These are phyloP conservation scores for Silurus glanis DNA, from an alignment of 2,113 vertebrate genomes.

Conservation along the genomic window DNA sequence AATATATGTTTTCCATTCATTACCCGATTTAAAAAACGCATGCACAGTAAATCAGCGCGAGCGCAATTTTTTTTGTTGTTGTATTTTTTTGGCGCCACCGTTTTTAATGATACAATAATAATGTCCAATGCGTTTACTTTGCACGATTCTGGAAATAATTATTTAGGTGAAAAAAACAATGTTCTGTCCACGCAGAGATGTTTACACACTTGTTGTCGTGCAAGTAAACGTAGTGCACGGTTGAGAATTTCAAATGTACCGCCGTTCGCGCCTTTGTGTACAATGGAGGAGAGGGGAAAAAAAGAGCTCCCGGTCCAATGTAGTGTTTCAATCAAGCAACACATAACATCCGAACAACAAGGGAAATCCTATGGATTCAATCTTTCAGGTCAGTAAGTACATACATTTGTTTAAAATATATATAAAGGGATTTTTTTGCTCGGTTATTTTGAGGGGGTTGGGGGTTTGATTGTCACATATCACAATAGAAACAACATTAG, in stretches of 20 bases:
- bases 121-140: background rate
- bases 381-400: accelerated
- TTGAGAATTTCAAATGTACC: slow-evolving; percentile 67
- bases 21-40: background rate
- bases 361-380: slow-evolving; percentile 21
- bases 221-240: background rate
- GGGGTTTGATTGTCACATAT: background rate
- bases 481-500: slow-evolving; percentile 21
- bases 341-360: background rate
- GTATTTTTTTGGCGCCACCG: slow-evolving; percentile 73
- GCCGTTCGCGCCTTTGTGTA: slow-evolving; percentile 78
- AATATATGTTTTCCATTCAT: background rate
- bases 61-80: slow-evolving; percentile 36
- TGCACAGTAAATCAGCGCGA: background rate
- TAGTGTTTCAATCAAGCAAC: background rate
- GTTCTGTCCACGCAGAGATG: background rate
- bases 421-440: background rate
- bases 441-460: background rate
- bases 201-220: background rate
- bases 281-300: slow-evolving; percentile 65
- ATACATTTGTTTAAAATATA: background rate
- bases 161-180: background rate
- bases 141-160: background rate
- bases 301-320: slow-evolving; percentile 69
- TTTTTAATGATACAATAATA: background rate